Evolutionary conservation across 1,140 invertebrate genomes (phyloP).

Genomic region (Drosophila repleta): DNA sequence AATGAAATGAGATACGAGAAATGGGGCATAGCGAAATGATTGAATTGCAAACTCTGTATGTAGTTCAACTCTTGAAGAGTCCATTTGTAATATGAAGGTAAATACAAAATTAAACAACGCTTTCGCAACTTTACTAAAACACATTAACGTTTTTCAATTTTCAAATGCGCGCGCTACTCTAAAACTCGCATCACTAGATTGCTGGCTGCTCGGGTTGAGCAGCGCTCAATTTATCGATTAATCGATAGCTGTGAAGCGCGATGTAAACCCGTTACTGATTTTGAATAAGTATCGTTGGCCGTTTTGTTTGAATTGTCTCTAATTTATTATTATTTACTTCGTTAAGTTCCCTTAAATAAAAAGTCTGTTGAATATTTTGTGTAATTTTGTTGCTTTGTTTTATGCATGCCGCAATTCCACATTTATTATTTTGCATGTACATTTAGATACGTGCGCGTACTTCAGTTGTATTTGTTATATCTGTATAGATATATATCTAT

Average conservation of each 20-base stretch:
- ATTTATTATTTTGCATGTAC: constrained; percentile 24
- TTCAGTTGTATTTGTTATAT: constrained; percentile 7
- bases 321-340: no score
- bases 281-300: neutral
- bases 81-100: constrained; percentile 46
- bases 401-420: constrained; percentile 36
- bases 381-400: constrained; percentile 13
- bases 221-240: neutral
- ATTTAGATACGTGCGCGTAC: neutral
- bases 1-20: constrained; percentile 14
- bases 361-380: neutral
- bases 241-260: neutral
- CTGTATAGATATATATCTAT: constrained; percentile 14
- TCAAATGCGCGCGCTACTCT: neutral
- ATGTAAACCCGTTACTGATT: no score
- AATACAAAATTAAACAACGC: constrained; percentile 44
- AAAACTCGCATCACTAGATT: neutral
- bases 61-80: constrained; percentile 52
- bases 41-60: constrained; percentile 34
- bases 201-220: neutral
- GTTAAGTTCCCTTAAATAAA: neutral
- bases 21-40: constrained; percentile 19
- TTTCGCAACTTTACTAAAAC: constrained; percentile 57
- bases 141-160: constrained; percentile 12
- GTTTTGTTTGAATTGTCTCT: neutral